phyloP scores from a whole-genome alignment of 2,797 vertebrate species.

The Lagocephalus sceleratus region DNA sequence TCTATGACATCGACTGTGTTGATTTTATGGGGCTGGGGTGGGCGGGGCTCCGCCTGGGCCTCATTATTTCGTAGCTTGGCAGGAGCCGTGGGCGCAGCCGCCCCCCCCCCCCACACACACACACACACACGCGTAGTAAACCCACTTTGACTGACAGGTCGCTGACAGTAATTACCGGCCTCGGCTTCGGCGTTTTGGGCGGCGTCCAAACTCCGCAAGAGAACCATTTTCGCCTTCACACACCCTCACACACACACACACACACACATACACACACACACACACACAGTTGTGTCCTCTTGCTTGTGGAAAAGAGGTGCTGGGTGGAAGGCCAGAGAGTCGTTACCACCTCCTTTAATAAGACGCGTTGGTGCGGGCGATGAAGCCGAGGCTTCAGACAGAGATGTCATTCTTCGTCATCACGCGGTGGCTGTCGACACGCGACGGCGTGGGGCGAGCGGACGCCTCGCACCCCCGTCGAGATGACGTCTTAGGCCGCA shows the following conservation, averaged over 20 bases:
- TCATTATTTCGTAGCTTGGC: constrained; percentile 15
- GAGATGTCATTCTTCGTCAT: no score
- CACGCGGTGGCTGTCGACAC: no score
- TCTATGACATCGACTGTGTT: not conserved
- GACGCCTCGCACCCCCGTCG: no score
- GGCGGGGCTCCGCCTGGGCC: not conserved
- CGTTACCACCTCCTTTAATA: constrained; percentile 45
- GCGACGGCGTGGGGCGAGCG: no score
- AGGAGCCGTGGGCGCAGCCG: not conserved
- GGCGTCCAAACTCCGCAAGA: not conserved
- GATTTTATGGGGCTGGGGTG: not conserved
- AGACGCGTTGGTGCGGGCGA: constrained; percentile 19
- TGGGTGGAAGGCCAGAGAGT: constrained; percentile 32
- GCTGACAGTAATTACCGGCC: constrained; percentile 24
- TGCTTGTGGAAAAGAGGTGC: constrained; percentile 44
- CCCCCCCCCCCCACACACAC: no score
- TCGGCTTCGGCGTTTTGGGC: not conserved
- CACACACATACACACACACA: constrained; percentile 19
- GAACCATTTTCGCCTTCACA: constrained; percentile 1
- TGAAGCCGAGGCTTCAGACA: constrained; percentile 8
- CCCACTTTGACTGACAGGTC: constrained; percentile 19
- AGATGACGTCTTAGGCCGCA: no score
- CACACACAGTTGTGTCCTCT: constrained; percentile 6
- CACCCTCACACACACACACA: constrained; percentile 18
- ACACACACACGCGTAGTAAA: constrained; percentile 5